Percentiles rank a stretch among this genome's conserved stretches.
phyloP scores from a whole-genome alignment of 2,113 vertebrate genomes.

The Psammodynastes pulverulentus region DNA sequence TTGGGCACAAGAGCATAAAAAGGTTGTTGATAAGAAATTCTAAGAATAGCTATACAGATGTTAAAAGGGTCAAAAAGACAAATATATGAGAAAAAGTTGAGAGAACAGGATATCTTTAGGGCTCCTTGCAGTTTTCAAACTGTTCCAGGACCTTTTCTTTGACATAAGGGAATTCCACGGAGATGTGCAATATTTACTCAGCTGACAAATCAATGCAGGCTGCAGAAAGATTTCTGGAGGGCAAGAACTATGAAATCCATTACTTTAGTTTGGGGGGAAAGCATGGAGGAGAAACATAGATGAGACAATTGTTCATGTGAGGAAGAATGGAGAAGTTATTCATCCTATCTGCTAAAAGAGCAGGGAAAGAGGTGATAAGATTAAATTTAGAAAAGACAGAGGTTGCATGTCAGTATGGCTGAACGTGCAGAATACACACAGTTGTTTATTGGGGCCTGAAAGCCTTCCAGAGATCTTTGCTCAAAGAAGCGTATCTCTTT shows the following conservation, averaged over 20 bases:
- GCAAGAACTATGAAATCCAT: not conserved
- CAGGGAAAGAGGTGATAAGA: not conserved
- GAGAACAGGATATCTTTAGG: not conserved
- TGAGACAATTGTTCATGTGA: not conserved
- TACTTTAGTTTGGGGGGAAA: not conserved
- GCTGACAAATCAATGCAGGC: constrained; percentile 1
- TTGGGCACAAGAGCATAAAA: not conserved
- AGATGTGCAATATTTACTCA: constrained; percentile 5
- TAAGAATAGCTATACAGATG: not conserved
- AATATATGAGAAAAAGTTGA: not conserved
- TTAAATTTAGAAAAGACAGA: not conserved
- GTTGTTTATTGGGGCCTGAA: not conserved
- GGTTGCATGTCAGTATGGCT: not conserved
- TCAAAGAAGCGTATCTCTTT: not conserved
- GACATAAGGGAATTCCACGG: not conserved
- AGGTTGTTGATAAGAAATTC: not conserved
- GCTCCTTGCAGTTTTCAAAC: not conserved
- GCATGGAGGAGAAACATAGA: not conserved
- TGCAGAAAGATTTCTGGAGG: constrained; percentile 1
- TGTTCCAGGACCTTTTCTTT: not conserved
- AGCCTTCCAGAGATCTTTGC: not conserved
- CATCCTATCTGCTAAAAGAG: not conserved
- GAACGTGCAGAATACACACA: not conserved
- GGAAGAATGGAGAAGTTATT: not conserved
- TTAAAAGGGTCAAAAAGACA: not conserved